These are phyloP conservation scores for Brachystomella parvula DNA, from an alignment of 1,140 invertebrate species.

Conservation along the genomic window DNA sequence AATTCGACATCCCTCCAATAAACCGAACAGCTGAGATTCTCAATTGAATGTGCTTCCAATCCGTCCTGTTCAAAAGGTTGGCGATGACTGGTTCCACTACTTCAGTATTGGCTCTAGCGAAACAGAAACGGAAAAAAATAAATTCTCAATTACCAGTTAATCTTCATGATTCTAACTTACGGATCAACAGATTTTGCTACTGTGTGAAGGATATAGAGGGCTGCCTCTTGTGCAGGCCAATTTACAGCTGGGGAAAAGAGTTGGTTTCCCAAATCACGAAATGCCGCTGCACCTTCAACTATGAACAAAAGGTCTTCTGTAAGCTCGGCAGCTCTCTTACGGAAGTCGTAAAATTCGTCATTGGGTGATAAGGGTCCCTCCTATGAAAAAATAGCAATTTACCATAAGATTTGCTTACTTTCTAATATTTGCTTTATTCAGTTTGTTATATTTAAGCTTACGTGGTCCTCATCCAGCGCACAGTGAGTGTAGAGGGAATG, in stretches of 20 bases:
- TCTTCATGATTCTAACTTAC: conserved; percentile 55
- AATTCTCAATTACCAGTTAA: conserved; percentile 4
- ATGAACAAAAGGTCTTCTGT: conserved; percentile 98
- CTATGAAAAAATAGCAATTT: conserved; percentile 43
- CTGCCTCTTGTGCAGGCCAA: conserved; percentile 91
- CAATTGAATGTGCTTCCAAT: conserved; percentile 77
- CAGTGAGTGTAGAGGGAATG: conserved; percentile 74
- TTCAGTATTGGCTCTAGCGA: conserved; percentile 73
- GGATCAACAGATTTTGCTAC: conserved; percentile 91
- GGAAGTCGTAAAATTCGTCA: conserved; percentile 81
- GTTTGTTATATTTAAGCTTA: conserved; percentile 43
- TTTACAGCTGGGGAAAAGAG: conserved; percentile 62
- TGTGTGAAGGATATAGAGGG: conserved; percentile 89
- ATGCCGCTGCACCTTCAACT: conserved; percentile 82
- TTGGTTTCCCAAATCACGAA: conserved; percentile 67
- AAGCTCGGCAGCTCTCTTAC: conserved; percentile 79
- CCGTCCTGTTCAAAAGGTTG: conserved; percentile 75
- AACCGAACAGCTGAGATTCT: conserved; percentile 79
- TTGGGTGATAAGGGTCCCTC: conserved; percentile 79
- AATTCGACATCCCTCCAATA: conserved; percentile 86
- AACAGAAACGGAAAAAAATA: conserved; percentile 6
- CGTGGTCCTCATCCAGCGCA: conserved; percentile 82
- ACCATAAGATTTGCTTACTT: background rate
- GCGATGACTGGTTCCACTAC: conserved; percentile 88
- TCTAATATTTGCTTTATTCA: background rate